These are phyloP conservation scores for Phycodurus eques DNA, from an alignment of 2,113 vertebrate genomes.

Conservation along the genomic window DNA sequence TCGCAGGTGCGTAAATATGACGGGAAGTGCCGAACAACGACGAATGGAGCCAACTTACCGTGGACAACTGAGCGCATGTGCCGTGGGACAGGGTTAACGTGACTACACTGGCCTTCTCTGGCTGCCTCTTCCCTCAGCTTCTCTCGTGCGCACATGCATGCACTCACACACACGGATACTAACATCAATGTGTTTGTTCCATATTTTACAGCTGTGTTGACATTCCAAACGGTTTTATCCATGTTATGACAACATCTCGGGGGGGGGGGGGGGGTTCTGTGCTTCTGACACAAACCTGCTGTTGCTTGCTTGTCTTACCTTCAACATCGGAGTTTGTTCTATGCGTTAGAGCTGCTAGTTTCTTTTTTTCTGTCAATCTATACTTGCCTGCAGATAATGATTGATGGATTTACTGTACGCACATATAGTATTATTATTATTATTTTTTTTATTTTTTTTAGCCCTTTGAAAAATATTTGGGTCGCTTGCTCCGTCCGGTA, in stretches of 20 bases:
- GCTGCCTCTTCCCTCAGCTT: slow-evolving; percentile 14
- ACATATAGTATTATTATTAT: neutral
- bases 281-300: slow-evolving; percentile 9
- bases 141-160: neutral
- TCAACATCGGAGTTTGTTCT: neutral
- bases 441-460: neutral
- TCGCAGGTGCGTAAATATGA: too few relatives aligned
- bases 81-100: slow-evolving; percentile 33
- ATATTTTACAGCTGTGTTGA: slow-evolving; percentile 34
- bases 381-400: neutral
- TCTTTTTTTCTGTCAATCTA: slow-evolving; percentile 2
- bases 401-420: slow-evolving; percentile 8
- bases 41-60: neutral
- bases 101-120: slow-evolving; percentile 31
- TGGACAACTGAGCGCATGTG: neutral
- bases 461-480: neutral
- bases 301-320: slow-evolving; percentile 9
- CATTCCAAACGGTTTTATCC: slow-evolving; percentile 39
- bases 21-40: too few relatives aligned
- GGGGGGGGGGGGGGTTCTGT: too few relatives aligned
- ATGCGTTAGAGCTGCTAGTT: neutral
- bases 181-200: slow-evolving; percentile 21
- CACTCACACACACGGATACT: slow-evolving; percentile 10
- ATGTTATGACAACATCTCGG: slow-evolving; percentile 34
- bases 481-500: neutral